phyloP scores from a whole-genome alignment of 1,140 invertebrate genomes.

The Pissodes strobi region DNA sequence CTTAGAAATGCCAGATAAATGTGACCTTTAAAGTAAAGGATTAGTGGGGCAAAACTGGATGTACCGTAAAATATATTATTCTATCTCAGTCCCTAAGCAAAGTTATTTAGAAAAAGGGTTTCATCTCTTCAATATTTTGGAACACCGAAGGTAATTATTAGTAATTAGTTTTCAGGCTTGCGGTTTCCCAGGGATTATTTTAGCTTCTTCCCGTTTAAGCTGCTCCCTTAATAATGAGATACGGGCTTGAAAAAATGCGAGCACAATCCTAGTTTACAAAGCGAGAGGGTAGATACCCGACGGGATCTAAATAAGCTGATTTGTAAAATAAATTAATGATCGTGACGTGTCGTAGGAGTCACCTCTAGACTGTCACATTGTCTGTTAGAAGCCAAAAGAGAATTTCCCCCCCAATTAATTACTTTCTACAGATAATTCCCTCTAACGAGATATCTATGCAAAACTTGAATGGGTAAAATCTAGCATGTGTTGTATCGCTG shows the following conservation, averaged over 20 bases:
- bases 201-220: constrained; percentile 47
- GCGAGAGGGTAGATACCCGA: constrained; percentile 31
- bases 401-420: constrained; percentile 50
- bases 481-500: constrained; percentile 31
- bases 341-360: constrained; percentile 49
- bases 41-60: constrained; percentile 8
- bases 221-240: constrained; percentile 48
- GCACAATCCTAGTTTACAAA: constrained; percentile 39
- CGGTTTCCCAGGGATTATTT: constrained; percentile 48
- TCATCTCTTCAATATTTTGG: constrained; percentile 12
- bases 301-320: constrained; percentile 53
- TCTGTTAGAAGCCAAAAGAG: constrained; percentile 48
- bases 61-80: constrained; percentile 21
- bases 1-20: constrained; percentile 23
- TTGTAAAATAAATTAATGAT: constrained; percentile 56
- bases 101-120: constrained; percentile 44
- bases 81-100: constrained; percentile 8
- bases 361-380: constrained; percentile 54
- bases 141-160: constrained; percentile 26
- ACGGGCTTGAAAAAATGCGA: constrained; percentile 45
- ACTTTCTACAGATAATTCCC: constrained; percentile 49
- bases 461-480: constrained; percentile 41
- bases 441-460: constrained; percentile 52
- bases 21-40: constrained; percentile 30
- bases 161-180: constrained; percentile 47